Evolutionary conservation across 2,797 vertebrate genomes (phyloP).

Genomic region (Linurgus olivaceus): DNA sequence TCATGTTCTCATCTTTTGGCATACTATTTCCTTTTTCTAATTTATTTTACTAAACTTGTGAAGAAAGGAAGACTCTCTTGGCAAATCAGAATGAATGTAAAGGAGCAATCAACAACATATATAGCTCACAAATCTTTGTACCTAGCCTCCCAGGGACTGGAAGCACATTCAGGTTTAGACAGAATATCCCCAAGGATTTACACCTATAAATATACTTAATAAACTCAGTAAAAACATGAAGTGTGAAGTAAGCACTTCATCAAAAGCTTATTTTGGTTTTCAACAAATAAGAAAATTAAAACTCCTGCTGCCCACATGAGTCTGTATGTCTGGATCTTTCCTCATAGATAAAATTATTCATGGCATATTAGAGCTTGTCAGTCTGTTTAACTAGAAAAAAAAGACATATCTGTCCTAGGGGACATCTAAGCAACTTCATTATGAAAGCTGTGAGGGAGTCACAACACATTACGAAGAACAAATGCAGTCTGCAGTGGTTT

Average conservation of each 20-base stretch:
- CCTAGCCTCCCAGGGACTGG: neutral
- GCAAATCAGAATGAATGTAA: conserved; percentile 25
- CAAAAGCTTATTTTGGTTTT: conserved; percentile 45
- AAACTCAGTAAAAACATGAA: conserved; percentile 12
- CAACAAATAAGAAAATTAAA: conserved; percentile 53
- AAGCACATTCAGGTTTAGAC: neutral
- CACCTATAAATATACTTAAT: conserved; percentile 1
- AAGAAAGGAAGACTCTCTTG: neutral
- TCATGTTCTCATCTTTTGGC: conserved; percentile 13
- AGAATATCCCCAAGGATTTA: conserved; percentile 31
- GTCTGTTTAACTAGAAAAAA: neutral
- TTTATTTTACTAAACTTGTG: conserved; percentile 30
- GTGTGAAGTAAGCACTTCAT: conserved; percentile 41
- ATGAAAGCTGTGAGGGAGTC: conserved; percentile 8
- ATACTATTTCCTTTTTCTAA: conserved; percentile 27
- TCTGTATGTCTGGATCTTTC: neutral
- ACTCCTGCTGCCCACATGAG: conserved; percentile 1
- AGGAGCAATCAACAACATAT: neutral
- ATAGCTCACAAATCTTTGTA: neutral
- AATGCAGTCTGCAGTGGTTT: neutral
- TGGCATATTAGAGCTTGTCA: conserved; percentile 20
- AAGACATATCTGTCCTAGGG: neutral
- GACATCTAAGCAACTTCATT: conserved; percentile 31
- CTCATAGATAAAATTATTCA: conserved; percentile 31
- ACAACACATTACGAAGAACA: neutral